A percentile compares a stretch with the other conserved stretches of the same genome.
phyloP scores from a whole-genome alignment of 2,113 vertebrate genomes.

The Myotis lucifugus region DNA sequence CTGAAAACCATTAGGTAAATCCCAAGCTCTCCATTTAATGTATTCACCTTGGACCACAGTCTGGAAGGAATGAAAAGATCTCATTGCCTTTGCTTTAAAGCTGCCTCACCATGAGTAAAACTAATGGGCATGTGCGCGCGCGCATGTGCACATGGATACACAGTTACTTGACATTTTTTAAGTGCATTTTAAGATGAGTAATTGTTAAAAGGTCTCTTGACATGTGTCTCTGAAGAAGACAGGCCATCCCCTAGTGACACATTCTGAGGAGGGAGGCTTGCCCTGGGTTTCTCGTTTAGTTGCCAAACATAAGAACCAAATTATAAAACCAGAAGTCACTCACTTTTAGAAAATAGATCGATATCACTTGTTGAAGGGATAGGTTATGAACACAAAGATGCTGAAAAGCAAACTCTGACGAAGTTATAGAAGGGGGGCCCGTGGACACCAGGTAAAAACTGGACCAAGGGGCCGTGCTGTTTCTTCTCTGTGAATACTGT shows the following conservation, averaged over 20 bases:
- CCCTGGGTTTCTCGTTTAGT: not conserved
- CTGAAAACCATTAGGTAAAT: conserved; percentile 74
- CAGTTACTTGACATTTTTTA: conserved; percentile 25
- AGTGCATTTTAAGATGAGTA: not conserved
- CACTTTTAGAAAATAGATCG: not conserved
- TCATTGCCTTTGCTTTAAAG: conserved; percentile 50
- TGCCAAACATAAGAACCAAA: not conserved
- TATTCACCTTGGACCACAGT: conserved; percentile 49
- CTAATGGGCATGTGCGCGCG: not conserved
- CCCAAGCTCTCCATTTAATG: conserved; percentile 47
- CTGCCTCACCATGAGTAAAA: conserved; percentile 28
- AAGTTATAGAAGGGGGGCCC: not conserved
- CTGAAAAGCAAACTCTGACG: conserved; percentile 18
- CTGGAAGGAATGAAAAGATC: conserved; percentile 48
- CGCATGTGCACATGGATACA: not conserved
- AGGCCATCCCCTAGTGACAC: not conserved
- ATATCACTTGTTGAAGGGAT: not conserved
- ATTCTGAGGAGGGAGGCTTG: not conserved
- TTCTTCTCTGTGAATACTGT: not conserved
- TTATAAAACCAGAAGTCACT: conserved; percentile 2
- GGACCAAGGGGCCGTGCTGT: not conserved
- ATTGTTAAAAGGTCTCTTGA: not conserved
- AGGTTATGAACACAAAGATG: not conserved
- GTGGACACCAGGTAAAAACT: not conserved
- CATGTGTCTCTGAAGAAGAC: not conserved